phyloP scores from a whole-genome alignment of 30 jellyfish, hydroid and myxozoan genomes.

The Clytia hemisphaerica region DNA sequence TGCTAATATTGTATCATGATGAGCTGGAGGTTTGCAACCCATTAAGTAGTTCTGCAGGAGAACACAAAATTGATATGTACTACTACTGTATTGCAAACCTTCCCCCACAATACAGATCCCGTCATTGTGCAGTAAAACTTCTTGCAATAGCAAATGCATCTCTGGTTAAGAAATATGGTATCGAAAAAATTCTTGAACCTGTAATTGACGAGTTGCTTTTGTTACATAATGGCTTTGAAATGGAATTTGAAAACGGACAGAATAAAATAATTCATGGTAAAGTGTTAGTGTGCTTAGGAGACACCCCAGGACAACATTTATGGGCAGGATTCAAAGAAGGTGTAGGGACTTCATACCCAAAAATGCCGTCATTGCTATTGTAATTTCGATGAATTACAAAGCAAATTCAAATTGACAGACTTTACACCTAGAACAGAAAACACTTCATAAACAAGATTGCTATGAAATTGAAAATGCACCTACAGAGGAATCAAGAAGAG shows the following conservation, averaged over 20 bases:
- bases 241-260: slow-evolving; percentile 3
- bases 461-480: slow-evolving; percentile 17
- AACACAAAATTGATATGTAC: neutral
- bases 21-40: neutral
- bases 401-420: neutral
- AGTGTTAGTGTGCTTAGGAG: slow-evolving; percentile 20
- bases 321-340: slow-evolving; percentile 36
- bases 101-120: neutral
- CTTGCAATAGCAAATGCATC: neutral
- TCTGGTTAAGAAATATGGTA: neutral
- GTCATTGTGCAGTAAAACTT: neutral
- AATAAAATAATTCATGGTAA: slow-evolving; percentile 9
- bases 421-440: neutral
- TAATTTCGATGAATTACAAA: slow-evolving; percentile 3
- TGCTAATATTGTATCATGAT: neutral
- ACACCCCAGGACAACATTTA: slow-evolving; percentile 25
- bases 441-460: neutral
- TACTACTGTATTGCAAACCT: neutral
- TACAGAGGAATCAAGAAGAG: neutral
- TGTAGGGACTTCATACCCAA: slow-evolving; percentile 27
- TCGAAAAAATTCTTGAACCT: neutral
- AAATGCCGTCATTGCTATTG: slow-evolving; percentile 26
- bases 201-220: neutral
- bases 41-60: neutral
- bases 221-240: neutral